Base-by-base conservation (phyloP, 2,797 vertebrate species). In the Malurus splendens region DNA sequence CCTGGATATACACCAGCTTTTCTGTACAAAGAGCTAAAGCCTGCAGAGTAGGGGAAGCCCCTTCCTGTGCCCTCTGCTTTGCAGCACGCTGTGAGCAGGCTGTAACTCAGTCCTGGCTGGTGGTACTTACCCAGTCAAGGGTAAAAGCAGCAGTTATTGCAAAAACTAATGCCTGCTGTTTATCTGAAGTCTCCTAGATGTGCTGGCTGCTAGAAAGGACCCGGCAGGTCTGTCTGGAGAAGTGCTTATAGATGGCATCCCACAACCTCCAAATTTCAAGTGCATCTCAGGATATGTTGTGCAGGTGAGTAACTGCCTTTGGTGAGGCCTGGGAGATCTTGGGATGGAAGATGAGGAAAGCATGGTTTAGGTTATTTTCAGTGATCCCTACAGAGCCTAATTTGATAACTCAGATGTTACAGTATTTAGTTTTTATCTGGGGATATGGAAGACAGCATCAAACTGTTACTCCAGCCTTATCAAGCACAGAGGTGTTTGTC, bases 201-300 rank as follows among this genome's bases (percentile, higher is more conserved):
- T 98, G 62, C 92, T 98, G 74, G 98, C 98, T 83, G 97, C 97
- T 19, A 98, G 98, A 83, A 98, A 98, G 80, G 97, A 98, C 86
- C 97, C 98, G 6, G 70, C 95, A 15, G 98, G 98, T 50, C 96
- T 99, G 55, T 98, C 96, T 44, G 98, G 97, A 66, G 97, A 98
- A 92, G 98, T 98, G 7, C 97, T 98, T 39, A 97, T 98, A 28
- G 98, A 98, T 56, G 97, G 97, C 78, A 97, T 96, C 2, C 96
- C 97, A 20, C 98, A 98, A 54, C 97, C 98, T 55, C 94, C 97
- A 19, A 98, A 98, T 95, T 98, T 98, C 88, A 98, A 98, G 94
- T 98, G 97, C 86, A 97, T 98, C 80, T 98, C 97, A 22, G 98
- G 98, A 60, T 98, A 98, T 7, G 98, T 98, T 45, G 97, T 98